These are phyloP conservation scores for Chloroceryle amazona DNA, from an alignment of 2,797 vertebrate genomes.

Conservation along the genomic window DNA sequence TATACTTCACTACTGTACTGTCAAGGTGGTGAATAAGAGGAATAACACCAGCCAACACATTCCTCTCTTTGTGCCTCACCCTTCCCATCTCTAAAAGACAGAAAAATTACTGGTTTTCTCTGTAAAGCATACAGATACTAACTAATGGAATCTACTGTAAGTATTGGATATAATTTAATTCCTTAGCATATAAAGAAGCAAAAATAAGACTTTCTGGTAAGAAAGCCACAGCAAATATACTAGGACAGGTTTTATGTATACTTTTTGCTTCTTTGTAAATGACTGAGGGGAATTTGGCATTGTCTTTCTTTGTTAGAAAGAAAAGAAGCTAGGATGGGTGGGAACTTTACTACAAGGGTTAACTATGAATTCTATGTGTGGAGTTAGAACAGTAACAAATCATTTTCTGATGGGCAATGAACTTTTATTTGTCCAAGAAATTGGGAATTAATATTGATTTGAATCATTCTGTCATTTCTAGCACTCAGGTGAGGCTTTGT, in stretches of 20 bases:
- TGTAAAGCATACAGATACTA: background rate
- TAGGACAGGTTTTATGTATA: background rate
- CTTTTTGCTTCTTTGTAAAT: background rate
- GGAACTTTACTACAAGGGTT: background rate
- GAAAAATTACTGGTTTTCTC: background rate
- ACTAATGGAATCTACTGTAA: background rate
- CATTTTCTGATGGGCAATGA: rapidly evolving
- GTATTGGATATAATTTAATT: background rate
- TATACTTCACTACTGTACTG: background rate
- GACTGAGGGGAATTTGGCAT: background rate
- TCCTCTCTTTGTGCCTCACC: background rate
- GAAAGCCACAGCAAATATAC: background rate
- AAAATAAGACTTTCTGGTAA: background rate
- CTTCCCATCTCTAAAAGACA: background rate
- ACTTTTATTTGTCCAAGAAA: background rate
- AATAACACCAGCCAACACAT: background rate
- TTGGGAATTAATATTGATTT: background rate
- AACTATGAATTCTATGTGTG: background rate
- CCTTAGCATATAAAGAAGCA: background rate
- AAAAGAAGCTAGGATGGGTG: background rate
- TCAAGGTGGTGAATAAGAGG: background rate
- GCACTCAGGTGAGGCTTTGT: background rate
- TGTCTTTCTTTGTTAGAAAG: background rate
- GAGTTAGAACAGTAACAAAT: background rate
- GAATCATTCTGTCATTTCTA: background rate